Conservation (phyloP, 2,797 vertebrate species). For the Pseudomugil tenellus region DNA sequence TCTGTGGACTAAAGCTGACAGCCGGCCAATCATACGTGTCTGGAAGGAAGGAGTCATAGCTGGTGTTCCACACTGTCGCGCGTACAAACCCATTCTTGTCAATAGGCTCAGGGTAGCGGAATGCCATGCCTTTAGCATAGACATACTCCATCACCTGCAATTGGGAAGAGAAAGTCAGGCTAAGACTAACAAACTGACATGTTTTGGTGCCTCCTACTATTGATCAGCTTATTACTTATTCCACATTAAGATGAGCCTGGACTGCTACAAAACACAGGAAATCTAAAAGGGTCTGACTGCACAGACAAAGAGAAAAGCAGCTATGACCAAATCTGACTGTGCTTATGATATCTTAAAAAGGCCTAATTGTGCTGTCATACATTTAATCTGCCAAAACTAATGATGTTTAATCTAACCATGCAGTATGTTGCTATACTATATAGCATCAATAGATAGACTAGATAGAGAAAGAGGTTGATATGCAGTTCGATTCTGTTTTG, state of each 20-base stretch:
- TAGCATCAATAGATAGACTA: not conserved
- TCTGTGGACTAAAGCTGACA: constrained; percentile 76
- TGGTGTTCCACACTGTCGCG: constrained; percentile 88
- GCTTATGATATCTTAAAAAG: not conserved
- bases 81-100: constrained; percentile 89
- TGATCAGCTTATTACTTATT: not conserved
- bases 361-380: not conserved
- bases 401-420: not conserved
- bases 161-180: not conserved
- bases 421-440: not conserved
- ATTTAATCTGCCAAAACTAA: not conserved
- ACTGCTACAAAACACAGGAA: not conserved
- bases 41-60: constrained; percentile 93
- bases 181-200: not conserved
- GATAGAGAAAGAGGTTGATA: too few species aligned
- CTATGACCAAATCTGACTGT: not conserved
- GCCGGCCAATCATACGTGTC: constrained; percentile 94
- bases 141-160: constrained; percentile 90
- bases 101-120: constrained; percentile 92
- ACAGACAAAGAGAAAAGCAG: not conserved
- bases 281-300: not conserved
- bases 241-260: not conserved
- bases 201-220: not conserved
- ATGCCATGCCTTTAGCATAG: constrained; percentile 94
- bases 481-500: too few species aligned